Conservation (phyloP, 23 tunicate genomes). For the Clavelina lepadiformis region DNA sequence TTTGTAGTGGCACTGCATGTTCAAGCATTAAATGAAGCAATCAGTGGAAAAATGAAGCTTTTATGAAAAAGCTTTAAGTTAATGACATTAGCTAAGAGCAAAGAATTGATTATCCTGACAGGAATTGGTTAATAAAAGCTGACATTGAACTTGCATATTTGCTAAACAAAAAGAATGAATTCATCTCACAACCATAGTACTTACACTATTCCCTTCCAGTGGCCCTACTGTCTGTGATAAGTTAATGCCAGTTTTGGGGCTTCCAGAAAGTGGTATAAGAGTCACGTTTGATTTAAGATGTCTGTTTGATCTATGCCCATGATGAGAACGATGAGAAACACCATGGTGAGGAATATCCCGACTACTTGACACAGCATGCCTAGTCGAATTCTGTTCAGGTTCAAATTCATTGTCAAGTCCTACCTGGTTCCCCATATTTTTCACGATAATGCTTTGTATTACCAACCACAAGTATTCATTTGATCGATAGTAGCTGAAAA, state of each 20-base stretch:
- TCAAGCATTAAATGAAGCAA: no score
- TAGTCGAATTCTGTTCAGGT: constrained; percentile 13
- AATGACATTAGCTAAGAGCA: no score
- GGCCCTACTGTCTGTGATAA: constrained; percentile 23
- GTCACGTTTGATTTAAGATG: constrained; percentile 37
- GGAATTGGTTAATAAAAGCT: no score
- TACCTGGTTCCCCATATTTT: constrained; percentile 39
- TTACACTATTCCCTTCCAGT: constrained; percentile 18
- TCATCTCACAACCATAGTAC: background rate
- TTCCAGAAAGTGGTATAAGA: constrained; percentile 68
- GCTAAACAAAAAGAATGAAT: background rate
- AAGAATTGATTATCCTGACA: no score
- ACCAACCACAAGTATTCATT: no score
- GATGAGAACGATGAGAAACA: constrained; percentile 13
- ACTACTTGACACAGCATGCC: constrained; percentile 1
- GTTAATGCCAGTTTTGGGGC: constrained; percentile 38
- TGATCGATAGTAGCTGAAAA: no score
- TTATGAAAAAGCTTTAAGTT: no score
- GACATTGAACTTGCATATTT: no score
- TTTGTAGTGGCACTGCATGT: no score
- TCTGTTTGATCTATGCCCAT: constrained; percentile 8
- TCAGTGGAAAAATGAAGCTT: no score
- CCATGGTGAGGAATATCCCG: constrained; percentile 15
- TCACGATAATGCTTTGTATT: no score
- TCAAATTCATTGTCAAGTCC: constrained; percentile 15